Percentiles rank a stretch among this genome's conserved stretches.
phyloP scores from a whole-genome alignment of 1,140 invertebrate species.

The Druon quercuslanigerum region DNA sequence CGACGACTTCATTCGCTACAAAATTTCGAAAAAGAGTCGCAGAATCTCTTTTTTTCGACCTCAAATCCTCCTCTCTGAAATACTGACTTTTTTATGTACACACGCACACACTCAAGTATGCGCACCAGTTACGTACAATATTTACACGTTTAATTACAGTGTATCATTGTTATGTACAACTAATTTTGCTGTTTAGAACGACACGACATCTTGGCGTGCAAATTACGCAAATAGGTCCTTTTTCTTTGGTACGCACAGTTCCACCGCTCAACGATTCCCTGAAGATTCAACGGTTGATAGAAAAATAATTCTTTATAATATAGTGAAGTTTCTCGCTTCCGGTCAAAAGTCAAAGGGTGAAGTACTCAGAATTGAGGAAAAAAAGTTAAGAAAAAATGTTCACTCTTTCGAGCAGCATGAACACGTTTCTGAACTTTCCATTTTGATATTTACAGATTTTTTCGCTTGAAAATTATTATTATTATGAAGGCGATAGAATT shows the following conservation, averaged over 20 bases:
- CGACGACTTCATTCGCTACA: too few species aligned
- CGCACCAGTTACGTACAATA: slow-evolving; percentile 49
- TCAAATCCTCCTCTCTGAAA: slow-evolving; percentile 15
- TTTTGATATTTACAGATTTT: too few species aligned
- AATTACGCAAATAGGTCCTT: slow-evolving; percentile 49
- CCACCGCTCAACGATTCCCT: slow-evolving; percentile 25
- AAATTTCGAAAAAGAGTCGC: neutral
- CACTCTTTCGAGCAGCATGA: too few species aligned
- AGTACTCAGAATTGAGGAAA: neutral
- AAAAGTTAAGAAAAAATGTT: neutral
- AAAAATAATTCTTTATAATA: slow-evolving; percentile 27
- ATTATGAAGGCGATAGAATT: too few species aligned
- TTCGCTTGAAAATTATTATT: too few species aligned
- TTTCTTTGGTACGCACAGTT: slow-evolving; percentile 42
- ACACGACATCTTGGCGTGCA: slow-evolving; percentile 48
- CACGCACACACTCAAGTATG: slow-evolving; percentile 40
- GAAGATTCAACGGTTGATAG: slow-evolving; percentile 26
- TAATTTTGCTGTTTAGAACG: slow-evolving; percentile 71
- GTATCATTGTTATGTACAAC: slow-evolving; percentile 64
- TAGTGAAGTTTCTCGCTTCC: neutral
- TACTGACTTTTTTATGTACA: slow-evolving; percentile 33
- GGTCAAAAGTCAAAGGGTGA: neutral
- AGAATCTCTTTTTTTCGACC: neutral
- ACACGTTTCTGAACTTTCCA: too few species aligned
- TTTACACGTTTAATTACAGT: slow-evolving; percentile 68